Base-by-base conservation (phyloP, 2,888 invertebrate species). In the Serripes groenlandicus region DNA sequence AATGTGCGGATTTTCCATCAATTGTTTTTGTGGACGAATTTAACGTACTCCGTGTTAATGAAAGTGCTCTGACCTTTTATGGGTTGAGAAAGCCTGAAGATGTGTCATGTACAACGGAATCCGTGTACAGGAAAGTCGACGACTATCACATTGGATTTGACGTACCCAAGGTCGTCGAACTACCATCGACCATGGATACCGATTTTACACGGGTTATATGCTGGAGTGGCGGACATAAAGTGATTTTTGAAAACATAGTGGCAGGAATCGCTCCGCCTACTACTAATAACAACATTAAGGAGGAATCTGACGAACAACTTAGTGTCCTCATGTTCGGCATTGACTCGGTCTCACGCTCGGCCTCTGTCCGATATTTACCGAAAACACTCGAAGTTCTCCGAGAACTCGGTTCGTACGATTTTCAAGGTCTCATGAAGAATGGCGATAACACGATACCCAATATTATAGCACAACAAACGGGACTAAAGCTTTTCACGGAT, bases 381-480 rank as follows among this genome's bases (percentile, higher is more conserved):
- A 86, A 86, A 71, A 89, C 89, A 0, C 37, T 78, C 23, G 60
- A 78, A 9, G 88, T 87, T 58, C 52, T 90, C 1, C 62, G 83
- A 15, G 71, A 75, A 35, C 64, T 89, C 0, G 72, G 77, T 0
- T 86, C 85, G 11, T 81, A 79, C 66, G 86, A 85, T 21, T 74
- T 90, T 32, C 75, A 83, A 66, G 89, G 88, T 5, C 84, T 85
- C 30, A 89, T 81, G 58, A 90, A 89, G 72, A 75, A 88, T 1
- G 89, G 75, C 11, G 87, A 83, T 23, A 87, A 85, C 70, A 89
- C 90, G 4, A 83, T 86, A 34, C 85, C 86, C 4, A 89, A 89
- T 60, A 9, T 90, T 0, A 56, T 89, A 2, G 70, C 87, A 0
- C 42, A 88, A 3, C 58, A 86, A 21, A 87, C 86, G 0, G 90